Evolutionary conservation across 1,140 invertebrate species (phyloP), one percentile per base, ranked within the genome.

Genomic region (Drosophila cardini): DNA sequence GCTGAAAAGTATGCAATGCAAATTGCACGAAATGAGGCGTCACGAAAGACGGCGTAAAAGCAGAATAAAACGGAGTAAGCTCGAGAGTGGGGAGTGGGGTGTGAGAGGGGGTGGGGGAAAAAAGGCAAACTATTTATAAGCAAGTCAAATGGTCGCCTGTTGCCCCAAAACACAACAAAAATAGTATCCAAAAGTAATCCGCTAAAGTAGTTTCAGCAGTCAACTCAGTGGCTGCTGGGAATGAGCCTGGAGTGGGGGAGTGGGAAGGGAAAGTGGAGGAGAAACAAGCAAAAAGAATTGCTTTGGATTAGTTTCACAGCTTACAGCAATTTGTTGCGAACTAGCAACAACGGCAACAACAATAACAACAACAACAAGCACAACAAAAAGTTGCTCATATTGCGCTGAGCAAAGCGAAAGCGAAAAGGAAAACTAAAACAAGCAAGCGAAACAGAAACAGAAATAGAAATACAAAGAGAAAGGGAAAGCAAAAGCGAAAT

Each of bases 261-360:
- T 36, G 34, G 45, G 11, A 26, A 5, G 15, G 10, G 48, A 6
- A 26, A 1, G 48, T 6, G 42, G 4, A 32, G 26, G 45, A n/a
- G 26, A 30, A 36, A 26, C 15, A 36, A 53, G 21, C 15, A 42
- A 32, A 45, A 50, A 53, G 78, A 82, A 81, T 69, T 81, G 73
- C 69, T 64, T 46, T 26, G 82, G 83, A 87, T 87, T 89, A 89
- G 83, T 89, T 87, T 87, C 84, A 83, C 83, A 77, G 79, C 83
- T 87, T 87, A 87, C 84, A 80, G 84, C 83, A 89, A 87, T 87
- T 87, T 87, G 83, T 87, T 89, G 83, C 53, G 69, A 87, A 82
- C 60, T 70, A 72, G 58, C 65, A 72, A 21, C 57, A 74, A 55
- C n/a, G n/a, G n/a, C 64, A 74, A 11, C 61, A 18, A 38, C 46